Conservation (phyloP, 1,140 invertebrate genomes). For the Drosophila nigromelanica region DNA sequence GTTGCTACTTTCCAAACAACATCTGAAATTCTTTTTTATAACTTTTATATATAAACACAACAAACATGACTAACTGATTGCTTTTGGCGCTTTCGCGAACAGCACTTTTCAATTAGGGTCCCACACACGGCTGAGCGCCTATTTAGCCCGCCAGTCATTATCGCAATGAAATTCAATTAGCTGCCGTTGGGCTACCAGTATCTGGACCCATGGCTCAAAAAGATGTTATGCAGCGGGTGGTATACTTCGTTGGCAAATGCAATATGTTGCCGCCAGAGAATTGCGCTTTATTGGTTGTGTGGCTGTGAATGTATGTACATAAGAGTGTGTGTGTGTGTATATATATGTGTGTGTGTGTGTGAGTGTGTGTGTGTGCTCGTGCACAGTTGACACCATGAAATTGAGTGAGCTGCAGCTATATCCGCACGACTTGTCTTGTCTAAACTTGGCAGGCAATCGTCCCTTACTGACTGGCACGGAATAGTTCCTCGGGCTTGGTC, state of each 20-base stretch:
- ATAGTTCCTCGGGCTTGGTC: neutral
- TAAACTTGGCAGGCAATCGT: neutral
- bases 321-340: neutral
- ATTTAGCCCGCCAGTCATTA: conserved; percentile 46
- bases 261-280: conserved; percentile 33
- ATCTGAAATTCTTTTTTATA: too few species aligned
- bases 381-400: conserved; percentile 72
- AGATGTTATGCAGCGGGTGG: conserved; percentile 21
- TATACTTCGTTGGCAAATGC: conserved; percentile 1
- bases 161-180: conserved; percentile 73
- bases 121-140: neutral
- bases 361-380: conserved; percentile 11
- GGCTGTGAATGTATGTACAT: neutral
- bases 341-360: neutral
- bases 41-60: neutral
- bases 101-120: conserved; percentile 62
- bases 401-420: conserved; percentile 67
- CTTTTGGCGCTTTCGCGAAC: conserved; percentile 31
- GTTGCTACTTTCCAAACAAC: too few species aligned
- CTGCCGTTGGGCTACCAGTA: conserved; percentile 28
- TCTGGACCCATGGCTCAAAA: conserved; percentile 2
- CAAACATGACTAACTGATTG: conserved; percentile 10
- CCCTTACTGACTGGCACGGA: neutral
- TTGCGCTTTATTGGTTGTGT: conserved; percentile 3
- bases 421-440: conserved; percentile 20